Evolutionary conservation across 2,888 invertebrate species (phyloP), one percentile per base, ranked within the genome.

Genomic region (Drosophila algonquin): DNA sequence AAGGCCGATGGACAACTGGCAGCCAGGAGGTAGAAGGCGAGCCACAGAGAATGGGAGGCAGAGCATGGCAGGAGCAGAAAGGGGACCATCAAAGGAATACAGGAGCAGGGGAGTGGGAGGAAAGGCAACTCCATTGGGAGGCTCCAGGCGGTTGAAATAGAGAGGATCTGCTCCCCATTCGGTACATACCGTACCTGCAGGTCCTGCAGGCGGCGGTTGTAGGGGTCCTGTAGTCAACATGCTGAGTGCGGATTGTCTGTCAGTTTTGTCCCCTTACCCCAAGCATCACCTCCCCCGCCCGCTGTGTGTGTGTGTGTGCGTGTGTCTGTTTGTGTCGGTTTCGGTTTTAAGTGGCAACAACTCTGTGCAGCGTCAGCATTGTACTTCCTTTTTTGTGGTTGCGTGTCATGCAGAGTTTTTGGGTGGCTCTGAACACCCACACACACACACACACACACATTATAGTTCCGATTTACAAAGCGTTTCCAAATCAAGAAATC

Each of bases 321-420:
- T 21, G 21, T 21, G 3, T 21, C 3, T 21, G 52, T 64, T 35
- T 68, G 63, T 75, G 74, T 86, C 75, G 64, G 86, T 69, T 80
- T 79, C 77, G 73, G 80, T 86, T 83, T 81, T 73, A 86, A 75
- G 59, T 78, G 75, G 84, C 84, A 86, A 81, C 84, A 86, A 81
- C 87, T 87, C 79, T 84, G 87, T 87, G 81, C 83, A 83, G 76
- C 72, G 77, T 80, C 83, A 83, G 79, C 86, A 77, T 73, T 80
- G 79, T 74, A 18, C 24, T 9, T 21, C 46, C 24, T 14, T 45
- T 14, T 32, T 40, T 47, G 24, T 47, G 18, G 52, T 46, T 46
- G 59, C 47, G 46, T 57, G 63, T 63, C 73, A 74, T 59, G 54
- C 67, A 78, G 14, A 40, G 40, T 40, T 40, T 40, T 40, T 1